Evolutionary conservation across 2,888 invertebrate species (phyloP), one percentile per base, ranked within the genome.

Genomic region (Morinoia aosen): DNA sequence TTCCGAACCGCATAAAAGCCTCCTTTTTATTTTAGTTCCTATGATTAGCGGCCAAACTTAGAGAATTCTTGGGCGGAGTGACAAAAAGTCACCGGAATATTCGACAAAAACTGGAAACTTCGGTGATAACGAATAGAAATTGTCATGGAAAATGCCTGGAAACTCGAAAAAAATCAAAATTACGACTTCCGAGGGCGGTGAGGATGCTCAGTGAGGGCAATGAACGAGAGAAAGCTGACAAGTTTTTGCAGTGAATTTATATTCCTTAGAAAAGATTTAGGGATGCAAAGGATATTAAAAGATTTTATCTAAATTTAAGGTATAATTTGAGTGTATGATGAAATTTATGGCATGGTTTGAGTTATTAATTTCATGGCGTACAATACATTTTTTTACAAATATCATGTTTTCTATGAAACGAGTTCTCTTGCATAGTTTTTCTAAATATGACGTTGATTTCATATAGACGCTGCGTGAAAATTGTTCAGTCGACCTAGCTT

Each of bases 11-110:
- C 90, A 90, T 90, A 90, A 90, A 76, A 90, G 90, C 14, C 39
- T 12, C 40, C 40, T 33, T 91, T 57, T 93, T 93, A 57, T 93
- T 93, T 57, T 33, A 12, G 39, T 33, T 39, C 57, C 56, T 7
- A 57, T 93, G 93, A 93, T 93, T 93, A 93, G 93, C 93, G 93
- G 58, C 93, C 57, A 93, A 93, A 93, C 93, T 93, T 93, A 56
- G 56, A 12, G 57, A 93, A 57, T 57, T 93, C 93, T 93, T 93
- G 56, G 93, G 14, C 90, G 39, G 90, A 12, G 90, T 19, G 33
- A 57, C 57, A 93, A 93, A 93, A 93, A 93, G 57, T 56, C 93
- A 57, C 93, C 93, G 25, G 33, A 19, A 40, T 57, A 56, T 93
- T 93, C 57, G 58, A 57, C 93, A 57, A 57, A 93, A 48, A 57